Evolutionary conservation across 2,113 vertebrate genomes (phyloP), one percentile per base, ranked within the genome.

Genomic region (Acanthisitta chloris): DNA sequence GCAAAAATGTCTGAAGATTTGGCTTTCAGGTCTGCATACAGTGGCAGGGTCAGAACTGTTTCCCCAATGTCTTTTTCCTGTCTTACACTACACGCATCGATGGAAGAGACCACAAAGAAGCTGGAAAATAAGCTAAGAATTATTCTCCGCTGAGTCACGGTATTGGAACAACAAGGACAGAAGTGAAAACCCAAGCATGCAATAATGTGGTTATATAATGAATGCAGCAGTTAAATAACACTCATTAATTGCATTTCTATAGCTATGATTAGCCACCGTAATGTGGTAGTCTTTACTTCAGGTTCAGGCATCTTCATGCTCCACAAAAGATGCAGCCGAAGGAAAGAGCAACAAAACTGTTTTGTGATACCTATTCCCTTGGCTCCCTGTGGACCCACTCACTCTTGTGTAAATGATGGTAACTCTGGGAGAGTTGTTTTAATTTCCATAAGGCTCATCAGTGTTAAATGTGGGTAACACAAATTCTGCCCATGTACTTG

Each of bases 171-270:
- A 54, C 33, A 78, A 51, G 70, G 61, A 81, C 2, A 0, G 54
- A 89, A 91, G 70, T 67, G 84, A 95, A 94, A 92, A 82, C 45
- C 33, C 26, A 66, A 61, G 40, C 34, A 69, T 31, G 62, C 26
- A 66, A 58, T 72, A 70, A n/a, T 34, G 45, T 80, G 81, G 33
- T 87, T 73, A 65, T 73, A 58, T 54, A 90, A 64, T 61, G 49
- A 91, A 88, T 28, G 17, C 45, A 80, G 17, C n/a, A 51, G 58
- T 62, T 86, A 86, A 96, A 65, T 79, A 87, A 17, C 28, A 38
- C 36, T 54, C 15, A 84, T 76, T 84, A 85, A 67, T 58, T 77
- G 6, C 42, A 54, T 43, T 88, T 81, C 21, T 58, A 11, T 17
- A 74, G 33, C 54, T 83, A 15, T 57, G 65, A 61, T 65, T 92